phyloP scores from a whole-genome alignment of 2,888 invertebrate genomes.

The Xylota segnis region DNA sequence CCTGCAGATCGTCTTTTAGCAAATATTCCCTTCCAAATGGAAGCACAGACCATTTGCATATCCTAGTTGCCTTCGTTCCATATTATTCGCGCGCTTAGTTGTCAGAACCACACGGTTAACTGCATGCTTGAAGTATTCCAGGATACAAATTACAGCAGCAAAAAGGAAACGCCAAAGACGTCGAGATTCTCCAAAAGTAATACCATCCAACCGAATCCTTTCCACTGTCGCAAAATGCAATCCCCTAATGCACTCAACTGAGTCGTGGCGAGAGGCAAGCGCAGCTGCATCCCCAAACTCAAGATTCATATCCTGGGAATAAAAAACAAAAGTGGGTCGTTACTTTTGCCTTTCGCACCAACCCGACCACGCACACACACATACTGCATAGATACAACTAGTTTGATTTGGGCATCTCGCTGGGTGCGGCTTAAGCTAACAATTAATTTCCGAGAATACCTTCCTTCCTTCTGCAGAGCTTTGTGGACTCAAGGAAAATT shows the following conservation, averaged over 20 bases:
- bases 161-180: conserved; percentile 46
- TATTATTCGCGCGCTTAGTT: conserved; percentile 14
- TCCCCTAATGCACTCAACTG: conserved; percentile 52
- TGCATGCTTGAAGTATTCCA: conserved; percentile 49
- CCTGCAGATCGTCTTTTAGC: not conserved
- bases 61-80: conserved; percentile 4
- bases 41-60: conserved; percentile 15
- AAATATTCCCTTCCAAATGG: not conserved
- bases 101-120: conserved; percentile 31
- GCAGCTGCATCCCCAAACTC: conserved; percentile 17
- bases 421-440: conserved; percentile 56
- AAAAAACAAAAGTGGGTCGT: conserved; percentile 48
- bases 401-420: conserved; percentile 47
- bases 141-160: conserved; percentile 41
- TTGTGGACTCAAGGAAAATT: conserved; percentile 63
- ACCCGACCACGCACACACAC: conserved; percentile 18
- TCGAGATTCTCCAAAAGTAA: conserved; percentile 38
- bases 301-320: conserved; percentile 40
- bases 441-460: conserved; percentile 64
- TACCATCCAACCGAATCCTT: conserved; percentile 33
- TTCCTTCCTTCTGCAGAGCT: conserved; percentile 20
- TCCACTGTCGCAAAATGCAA: conserved; percentile 54
- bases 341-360: conserved; percentile 9
- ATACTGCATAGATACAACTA: conserved; percentile 28
- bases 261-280: conserved; percentile 14